phyloP scores from a whole-genome alignment of 2,888 invertebrate genomes.

The Branchinecta sandiegonensis region DNA sequence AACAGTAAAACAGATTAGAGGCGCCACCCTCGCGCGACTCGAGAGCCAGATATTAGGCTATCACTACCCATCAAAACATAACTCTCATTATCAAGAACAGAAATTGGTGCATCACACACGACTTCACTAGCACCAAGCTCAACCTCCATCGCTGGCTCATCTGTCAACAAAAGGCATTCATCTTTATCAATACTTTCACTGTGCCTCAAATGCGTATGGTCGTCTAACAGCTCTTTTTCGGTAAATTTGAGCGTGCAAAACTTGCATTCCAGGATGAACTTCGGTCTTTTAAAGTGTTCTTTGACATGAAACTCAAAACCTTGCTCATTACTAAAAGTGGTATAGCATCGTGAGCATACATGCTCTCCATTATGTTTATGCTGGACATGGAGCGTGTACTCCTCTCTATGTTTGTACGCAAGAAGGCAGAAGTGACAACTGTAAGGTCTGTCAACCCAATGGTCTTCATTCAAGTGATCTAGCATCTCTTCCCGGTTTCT shows the following conservation, averaged over 20 bases:
- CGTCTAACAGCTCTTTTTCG: conserved; percentile 1
- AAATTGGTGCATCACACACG: no score
- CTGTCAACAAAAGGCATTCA: background rate
- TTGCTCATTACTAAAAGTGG: background rate
- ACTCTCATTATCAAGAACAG: no score
- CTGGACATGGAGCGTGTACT: background rate
- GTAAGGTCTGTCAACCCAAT: conserved; percentile 18
- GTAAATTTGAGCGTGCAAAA: conserved; percentile 2
- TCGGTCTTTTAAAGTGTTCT: background rate
- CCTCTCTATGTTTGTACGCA: conserved; percentile 14
- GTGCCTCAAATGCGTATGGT: background rate
- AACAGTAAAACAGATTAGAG: no score
- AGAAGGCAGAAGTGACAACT: conserved; percentile 16
- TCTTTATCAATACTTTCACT: conserved; percentile 3
- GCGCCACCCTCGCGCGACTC: no score
- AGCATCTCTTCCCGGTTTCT: background rate
- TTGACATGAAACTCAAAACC: background rate
- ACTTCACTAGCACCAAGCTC: background rate
- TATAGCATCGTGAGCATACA: background rate
- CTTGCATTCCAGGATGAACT: background rate
- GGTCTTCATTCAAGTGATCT: conserved; percentile 6
- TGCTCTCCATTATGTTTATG: background rate
- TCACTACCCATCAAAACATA: no score
- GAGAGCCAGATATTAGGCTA: no score
- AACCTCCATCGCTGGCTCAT: background rate